Evolutionary conservation across 2,113 vertebrate species (phyloP).

Genomic region (Rhea pennata): DNA sequence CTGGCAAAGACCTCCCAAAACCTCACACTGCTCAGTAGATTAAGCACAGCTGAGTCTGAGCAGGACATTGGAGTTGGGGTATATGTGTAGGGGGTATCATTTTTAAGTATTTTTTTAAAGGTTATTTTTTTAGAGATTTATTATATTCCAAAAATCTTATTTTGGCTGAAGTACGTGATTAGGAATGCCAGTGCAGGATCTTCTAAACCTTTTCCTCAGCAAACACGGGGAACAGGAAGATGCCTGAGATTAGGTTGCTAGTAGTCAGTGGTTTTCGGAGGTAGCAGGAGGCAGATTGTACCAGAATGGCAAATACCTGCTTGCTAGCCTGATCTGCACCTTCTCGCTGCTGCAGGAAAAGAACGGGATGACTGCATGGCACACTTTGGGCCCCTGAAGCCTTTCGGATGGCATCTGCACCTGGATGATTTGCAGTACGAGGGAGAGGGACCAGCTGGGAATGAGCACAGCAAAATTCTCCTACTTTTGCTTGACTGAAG

Average conservation of each 20-base stretch:
- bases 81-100: neutral
- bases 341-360: neutral
- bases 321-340: neutral
- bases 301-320: neutral
- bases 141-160: neutral
- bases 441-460: neutral
- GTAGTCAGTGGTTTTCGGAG: neutral
- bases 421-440: rapidly evolving
- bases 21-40: neutral
- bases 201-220: neutral
- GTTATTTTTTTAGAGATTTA: neutral
- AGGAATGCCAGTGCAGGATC: neutral
- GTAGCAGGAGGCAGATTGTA: neutral
- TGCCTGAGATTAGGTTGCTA: neutral
- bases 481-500: neutral
- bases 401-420: neutral
- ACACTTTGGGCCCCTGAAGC: neutral
- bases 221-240: neutral
- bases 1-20: neutral
- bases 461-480: rapidly evolving
- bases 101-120: neutral
- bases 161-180: neutral
- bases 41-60: neutral
- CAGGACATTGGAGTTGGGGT: neutral
- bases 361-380: neutral